Percentiles rank a stretch among this genome's conserved stretches.
phyloP scores from a whole-genome alignment of 2,888 invertebrate species.

The Cerastis rubricosa region DNA sequence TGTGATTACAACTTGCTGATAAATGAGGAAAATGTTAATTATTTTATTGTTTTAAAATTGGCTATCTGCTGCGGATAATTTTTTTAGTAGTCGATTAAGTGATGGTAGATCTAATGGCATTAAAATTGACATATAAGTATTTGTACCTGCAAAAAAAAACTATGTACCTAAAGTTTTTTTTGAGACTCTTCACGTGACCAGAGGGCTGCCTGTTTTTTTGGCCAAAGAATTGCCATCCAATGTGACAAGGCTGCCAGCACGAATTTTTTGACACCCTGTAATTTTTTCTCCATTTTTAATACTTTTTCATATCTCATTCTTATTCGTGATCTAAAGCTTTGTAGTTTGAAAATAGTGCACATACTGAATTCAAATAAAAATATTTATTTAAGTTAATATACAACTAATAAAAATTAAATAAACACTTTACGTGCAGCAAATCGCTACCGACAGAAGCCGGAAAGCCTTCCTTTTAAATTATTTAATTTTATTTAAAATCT shows the following conservation, averaged over 20 bases:
- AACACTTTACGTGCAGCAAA: conserved; percentile 43
- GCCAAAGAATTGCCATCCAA: no score
- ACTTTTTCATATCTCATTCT: no score
- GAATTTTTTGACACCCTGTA: no score
- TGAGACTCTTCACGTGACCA: no score
- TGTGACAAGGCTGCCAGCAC: no score
- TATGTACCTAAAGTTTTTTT: no score
- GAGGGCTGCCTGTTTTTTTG: no score
- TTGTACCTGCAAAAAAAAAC: background rate
- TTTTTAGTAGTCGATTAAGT: background rate
- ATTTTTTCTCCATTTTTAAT: no score
- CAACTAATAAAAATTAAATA: background rate
- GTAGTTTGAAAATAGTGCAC: no score
- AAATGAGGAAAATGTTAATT: conserved; percentile 27
- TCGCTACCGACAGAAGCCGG: conserved; percentile 46
- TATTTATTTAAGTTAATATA: background rate
- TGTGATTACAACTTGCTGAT: conserved; percentile 50
- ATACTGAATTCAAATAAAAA: no score
- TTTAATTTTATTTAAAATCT: conserved; percentile 71
- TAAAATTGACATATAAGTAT: background rate
- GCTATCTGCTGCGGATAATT: background rate
- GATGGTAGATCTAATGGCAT: background rate
- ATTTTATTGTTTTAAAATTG: conserved; percentile 24
- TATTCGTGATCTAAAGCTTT: no score
- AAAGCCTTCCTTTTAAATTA: conserved; percentile 56